A percentile compares a stretch with the other conserved stretches of the same genome.
These are phyloP conservation scores for Cyprinella venusta DNA, from an alignment of 2,797 vertebrate species.

Conservation along the genomic window DNA sequence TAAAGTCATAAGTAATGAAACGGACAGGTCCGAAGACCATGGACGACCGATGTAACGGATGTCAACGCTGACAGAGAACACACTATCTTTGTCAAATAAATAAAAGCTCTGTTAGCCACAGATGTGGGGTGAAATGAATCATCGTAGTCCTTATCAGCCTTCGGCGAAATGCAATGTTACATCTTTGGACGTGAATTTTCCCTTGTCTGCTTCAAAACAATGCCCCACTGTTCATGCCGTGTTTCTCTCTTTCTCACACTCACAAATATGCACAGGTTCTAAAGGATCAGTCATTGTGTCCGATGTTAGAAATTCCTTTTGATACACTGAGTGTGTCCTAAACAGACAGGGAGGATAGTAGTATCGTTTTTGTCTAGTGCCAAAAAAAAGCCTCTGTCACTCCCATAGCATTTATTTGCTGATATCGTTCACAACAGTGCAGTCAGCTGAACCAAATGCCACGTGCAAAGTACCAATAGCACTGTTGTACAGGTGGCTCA, in stretches of 20 bases:
- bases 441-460: slow-evolving; percentile 10
- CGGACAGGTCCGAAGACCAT: slow-evolving; percentile 26
- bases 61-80: slow-evolving; percentile 43
- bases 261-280: slow-evolving; percentile 15
- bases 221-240: slow-evolving; percentile 50
- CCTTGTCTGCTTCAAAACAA: slow-evolving; percentile 57
- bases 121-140: slow-evolving; percentile 57
- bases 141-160: slow-evolving; percentile 55
- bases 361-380: slow-evolving; percentile 63
- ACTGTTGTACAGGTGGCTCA: slow-evolving; percentile 48
- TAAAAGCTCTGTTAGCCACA: slow-evolving; percentile 49
- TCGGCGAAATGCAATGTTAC: slow-evolving; percentile 54
- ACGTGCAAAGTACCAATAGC: slow-evolving; percentile 18
- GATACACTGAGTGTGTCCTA: slow-evolving; percentile 31
- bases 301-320: slow-evolving; percentile 48
- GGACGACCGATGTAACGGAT: slow-evolving; percentile 35
- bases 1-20: slow-evolving; percentile 47
- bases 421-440: slow-evolving; percentile 52
- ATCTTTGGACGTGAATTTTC: slow-evolving; percentile 40
- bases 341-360: slow-evolving; percentile 56
- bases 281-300: slow-evolving; percentile 26
- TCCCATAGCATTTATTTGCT: slow-evolving; percentile 61
- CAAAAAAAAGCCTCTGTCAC: slow-evolving; percentile 62
- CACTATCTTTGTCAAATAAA: slow-evolving; percentile 48
- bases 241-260: slow-evolving; percentile 11